Conservation (phyloP, 2,797 vertebrate genomes). For the Taeniopygia guttata region DNA sequence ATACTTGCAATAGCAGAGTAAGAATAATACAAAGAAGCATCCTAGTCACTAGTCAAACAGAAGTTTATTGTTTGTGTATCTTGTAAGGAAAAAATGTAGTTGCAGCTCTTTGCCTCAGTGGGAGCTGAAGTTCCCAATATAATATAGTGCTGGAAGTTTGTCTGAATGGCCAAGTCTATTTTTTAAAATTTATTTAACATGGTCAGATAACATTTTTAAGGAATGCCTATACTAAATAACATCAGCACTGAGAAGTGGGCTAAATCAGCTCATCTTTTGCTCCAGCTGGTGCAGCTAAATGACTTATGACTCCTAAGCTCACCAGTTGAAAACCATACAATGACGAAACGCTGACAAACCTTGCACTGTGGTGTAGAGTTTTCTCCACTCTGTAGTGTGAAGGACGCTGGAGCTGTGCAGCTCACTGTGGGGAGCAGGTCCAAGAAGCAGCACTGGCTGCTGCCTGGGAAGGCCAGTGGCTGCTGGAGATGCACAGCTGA, state of each 20-base stretch:
- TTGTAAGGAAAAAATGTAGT: not conserved
- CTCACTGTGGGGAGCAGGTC: fast-evolving
- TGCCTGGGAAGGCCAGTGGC: not conserved
- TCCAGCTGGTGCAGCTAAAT: not conserved
- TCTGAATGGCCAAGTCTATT: not conserved
- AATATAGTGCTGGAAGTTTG: not conserved
- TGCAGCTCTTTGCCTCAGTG: not conserved
- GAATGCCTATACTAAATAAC: not conserved
- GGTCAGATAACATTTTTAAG: not conserved
- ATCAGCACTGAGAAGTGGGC: not conserved
- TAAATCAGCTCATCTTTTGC: not conserved
- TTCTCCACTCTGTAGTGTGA: not conserved
- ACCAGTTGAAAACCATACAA: not conserved
- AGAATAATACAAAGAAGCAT: not conserved
- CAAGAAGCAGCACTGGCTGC: not conserved
- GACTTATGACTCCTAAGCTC: not conserved
- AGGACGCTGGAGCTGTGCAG: not conserved
- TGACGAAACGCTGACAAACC: not conserved
- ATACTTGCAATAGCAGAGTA: not conserved
- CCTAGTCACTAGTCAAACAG: not conserved
- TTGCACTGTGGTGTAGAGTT: not conserved
- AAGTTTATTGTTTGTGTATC: not conserved
- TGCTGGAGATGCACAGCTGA: not conserved
- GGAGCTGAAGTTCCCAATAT: not conserved
- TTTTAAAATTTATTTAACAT: not conserved